Base-by-base conservation (phyloP, 2,888 invertebrate genomes). In the Lottia scabra region DNA sequence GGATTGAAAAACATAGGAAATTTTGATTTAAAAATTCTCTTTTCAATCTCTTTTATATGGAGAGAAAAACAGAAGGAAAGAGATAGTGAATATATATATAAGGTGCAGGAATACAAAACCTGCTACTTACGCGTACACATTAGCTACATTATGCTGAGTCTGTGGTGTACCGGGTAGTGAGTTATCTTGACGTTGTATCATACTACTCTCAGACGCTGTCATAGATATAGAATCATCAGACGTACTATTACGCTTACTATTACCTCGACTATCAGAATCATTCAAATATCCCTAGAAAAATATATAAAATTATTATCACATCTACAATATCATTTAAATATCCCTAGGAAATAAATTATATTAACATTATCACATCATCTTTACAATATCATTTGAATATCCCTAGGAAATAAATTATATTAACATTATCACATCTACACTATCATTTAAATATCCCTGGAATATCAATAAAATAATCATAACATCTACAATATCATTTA, bases 261-360 rank as follows among this genome's bases (percentile, higher is more conserved):
- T 78, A 64, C 82, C 84, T 72, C 92, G 94, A 88, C 95, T 95
- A 87, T 94, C 90, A 96, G 95, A 91, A 93, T 97, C 90, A 96
- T 95, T 81, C 93, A 23, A n/a, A 92, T 85, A 96, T 91, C n/a
- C n/a, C n/a, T n/a, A n/a, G n/a, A n/a, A n/a, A n/a, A n/a, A n/a
- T n/a, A n/a, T n/a, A 38, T 5, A 30, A 5, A 30, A 4, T 5
- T 4, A 30, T 30, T 5, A 30, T n/a, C n/a, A n/a, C n/a, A n/a
- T n/a, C n/a, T n/a, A n/a, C n/a, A n/a, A n/a, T n/a, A n/a, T n/a
- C n/a, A n/a, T n/a, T n/a, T n/a, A n/a, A n/a, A n/a, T n/a, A n/a
- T n/a, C n/a, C n/a, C n/a, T n/a, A n/a, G n/a, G n/a, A n/a, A n/a
- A n/a, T n/a, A n/a, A n/a, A n/a, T n/a, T n/a, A n/a, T n/a, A n/a